Evolutionary conservation across 2,888 invertebrate species (phyloP).

Genomic region (Petrophora chlorosata): DNA sequence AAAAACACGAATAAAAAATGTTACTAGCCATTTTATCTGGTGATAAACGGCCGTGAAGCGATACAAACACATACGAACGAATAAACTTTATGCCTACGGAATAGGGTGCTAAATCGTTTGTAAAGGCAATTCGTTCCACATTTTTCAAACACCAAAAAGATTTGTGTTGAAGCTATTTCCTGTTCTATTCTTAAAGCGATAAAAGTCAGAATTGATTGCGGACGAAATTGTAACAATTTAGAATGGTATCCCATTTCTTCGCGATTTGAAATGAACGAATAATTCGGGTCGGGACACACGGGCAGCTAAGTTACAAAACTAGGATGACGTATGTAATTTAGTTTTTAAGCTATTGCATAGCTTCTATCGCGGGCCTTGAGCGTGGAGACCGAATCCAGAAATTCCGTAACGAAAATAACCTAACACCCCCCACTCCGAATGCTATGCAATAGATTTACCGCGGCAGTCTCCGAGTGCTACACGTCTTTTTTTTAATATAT

Average conservation of each 20-base stretch:
- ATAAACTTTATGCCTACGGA: constrained; percentile 40
- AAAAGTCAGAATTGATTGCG: constrained; percentile 72
- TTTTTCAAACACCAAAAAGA: constrained; percentile 51
- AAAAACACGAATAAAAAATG: constrained; percentile 81
- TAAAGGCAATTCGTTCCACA: constrained; percentile 45
- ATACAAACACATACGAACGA: constrained; percentile 44
- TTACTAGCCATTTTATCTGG: constrained; percentile 73
- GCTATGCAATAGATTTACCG: too few species aligned
- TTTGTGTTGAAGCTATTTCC: constrained; percentile 68
- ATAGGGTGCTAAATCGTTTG: constrained; percentile 38
- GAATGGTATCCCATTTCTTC: constrained; percentile 28
- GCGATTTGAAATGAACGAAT: constrained; percentile 23
- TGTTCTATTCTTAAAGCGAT: constrained; percentile 72
- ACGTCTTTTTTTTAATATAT: too few species aligned
- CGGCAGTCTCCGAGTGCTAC: too few species aligned
- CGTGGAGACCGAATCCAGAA: too few species aligned
- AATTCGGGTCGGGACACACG: constrained; percentile 6
- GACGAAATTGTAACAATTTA: constrained; percentile 27
- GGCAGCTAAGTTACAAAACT: not conserved
- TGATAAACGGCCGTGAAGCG: constrained; percentile 65
- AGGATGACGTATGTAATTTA: not conserved
- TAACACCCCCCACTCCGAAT: too few species aligned
- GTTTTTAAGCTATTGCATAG: not conserved
- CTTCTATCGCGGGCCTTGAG: too few species aligned
- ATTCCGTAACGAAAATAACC: too few species aligned